Evolutionary conservation across 1,140 invertebrate species (phyloP).

Genomic region (Rhagoletis pomonella): DNA sequence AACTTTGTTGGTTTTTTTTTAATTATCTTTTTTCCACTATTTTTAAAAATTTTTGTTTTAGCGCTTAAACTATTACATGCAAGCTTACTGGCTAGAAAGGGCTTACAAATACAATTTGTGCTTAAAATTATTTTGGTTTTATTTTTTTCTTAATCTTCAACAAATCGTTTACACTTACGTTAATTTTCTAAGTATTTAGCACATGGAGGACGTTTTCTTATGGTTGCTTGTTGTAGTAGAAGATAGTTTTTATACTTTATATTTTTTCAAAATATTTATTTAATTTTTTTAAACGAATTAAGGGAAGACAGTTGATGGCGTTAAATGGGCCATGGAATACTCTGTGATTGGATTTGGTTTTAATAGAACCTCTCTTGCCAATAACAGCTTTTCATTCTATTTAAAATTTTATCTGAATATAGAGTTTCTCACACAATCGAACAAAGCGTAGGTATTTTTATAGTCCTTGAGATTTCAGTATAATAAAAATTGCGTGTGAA

Average conservation of each 20-base stretch:
- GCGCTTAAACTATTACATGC: constrained; percentile 65
- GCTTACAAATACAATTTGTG: not conserved
- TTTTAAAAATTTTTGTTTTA: not conserved
- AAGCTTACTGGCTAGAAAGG: constrained; percentile 53
- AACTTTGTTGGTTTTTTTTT: not conserved
- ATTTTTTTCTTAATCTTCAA: constrained; percentile 30
- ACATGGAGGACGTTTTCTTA: constrained; percentile 73
- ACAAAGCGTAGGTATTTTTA: no score
- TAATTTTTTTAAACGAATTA: not conserved
- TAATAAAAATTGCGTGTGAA: no score
- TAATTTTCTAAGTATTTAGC: constrained; percentile 65
- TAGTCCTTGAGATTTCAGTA: no score
- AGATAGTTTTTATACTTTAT: not conserved
- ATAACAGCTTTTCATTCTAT: no score
- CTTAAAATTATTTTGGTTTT: constrained; percentile 13
- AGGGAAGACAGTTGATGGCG: not conserved
- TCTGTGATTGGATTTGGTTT: no score
- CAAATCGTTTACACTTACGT: constrained; percentile 6
- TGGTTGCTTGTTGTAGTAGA: constrained; percentile 52
- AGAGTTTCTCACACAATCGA: no score
- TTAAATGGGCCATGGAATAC: no score
- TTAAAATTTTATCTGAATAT: no score
- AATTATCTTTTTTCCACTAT: not conserved
- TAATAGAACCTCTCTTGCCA: no score
- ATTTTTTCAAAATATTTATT: constrained; percentile 4